These are phyloP conservation scores for Catharus bicknelli DNA, from an alignment of 2,113 vertebrate genomes.

Conservation along the genomic window DNA sequence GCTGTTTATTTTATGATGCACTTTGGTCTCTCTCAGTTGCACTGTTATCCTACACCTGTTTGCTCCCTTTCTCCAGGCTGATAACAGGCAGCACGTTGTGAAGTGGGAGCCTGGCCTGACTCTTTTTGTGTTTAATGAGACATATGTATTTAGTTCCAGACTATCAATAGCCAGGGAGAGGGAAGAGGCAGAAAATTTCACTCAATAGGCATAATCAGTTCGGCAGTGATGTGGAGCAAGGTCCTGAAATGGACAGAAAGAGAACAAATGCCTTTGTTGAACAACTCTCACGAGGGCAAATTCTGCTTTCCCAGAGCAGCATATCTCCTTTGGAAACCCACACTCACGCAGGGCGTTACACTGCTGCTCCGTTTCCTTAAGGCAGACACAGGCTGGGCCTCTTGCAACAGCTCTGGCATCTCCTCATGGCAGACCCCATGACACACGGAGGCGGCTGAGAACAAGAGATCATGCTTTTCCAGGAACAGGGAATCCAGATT, in stretches of 20 bases:
- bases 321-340: background rate
- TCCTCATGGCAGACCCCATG: constrained; percentile 55
- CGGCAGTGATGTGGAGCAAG: background rate
- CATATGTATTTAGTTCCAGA: background rate
- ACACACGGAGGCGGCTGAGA: constrained; percentile 53
- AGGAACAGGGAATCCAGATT: constrained; percentile 60
- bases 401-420: constrained; percentile 48
- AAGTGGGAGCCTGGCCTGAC: background rate
- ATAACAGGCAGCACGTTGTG: background rate
- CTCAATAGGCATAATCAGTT: background rate
- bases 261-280: background rate
- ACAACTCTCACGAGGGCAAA: background rate
- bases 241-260: background rate
- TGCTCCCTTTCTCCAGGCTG: constrained; percentile 15
- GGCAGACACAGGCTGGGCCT: constrained; percentile 3
- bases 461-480: constrained; percentile 55
- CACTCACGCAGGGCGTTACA: fast-evolving
- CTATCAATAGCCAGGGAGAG: background rate
- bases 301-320: background rate
- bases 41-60: constrained; percentile 60
- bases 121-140: constrained; percentile 14
- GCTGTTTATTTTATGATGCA: constrained; percentile 58
- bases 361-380: background rate
- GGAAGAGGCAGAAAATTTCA: constrained; percentile 20
- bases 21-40: constrained; percentile 64